These are phyloP conservation scores for Achlya flavicornis DNA, from an alignment of 2,888 invertebrate species.

Conservation along the genomic window DNA sequence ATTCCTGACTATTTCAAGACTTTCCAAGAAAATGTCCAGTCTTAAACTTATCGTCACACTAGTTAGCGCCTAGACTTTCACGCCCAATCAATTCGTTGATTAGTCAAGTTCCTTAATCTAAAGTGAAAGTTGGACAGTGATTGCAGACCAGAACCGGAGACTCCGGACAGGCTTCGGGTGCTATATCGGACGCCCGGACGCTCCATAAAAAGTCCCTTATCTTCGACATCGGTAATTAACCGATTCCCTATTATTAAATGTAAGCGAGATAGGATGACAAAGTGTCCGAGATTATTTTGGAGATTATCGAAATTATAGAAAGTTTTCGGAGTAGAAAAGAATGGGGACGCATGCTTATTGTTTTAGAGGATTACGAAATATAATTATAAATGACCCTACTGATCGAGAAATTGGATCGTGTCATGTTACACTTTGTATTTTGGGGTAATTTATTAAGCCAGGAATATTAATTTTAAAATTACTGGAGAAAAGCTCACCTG, in stretches of 20 bases:
- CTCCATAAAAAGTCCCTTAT: constrained; percentile 9
- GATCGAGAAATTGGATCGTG: not conserved
- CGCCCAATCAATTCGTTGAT: not conserved
- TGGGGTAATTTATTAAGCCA: not conserved
- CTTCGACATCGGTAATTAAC: constrained; percentile 47
- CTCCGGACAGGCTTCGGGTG: constrained; percentile 27
- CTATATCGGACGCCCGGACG: constrained; percentile 31
- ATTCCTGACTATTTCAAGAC: not conserved
- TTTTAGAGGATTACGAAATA: constrained; percentile 8
- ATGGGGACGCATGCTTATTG: not conserved
- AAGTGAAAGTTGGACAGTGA: constrained; percentile 33
- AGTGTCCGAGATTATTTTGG: constrained; percentile 27
- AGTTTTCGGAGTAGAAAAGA: constrained; percentile 13
- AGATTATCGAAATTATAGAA: constrained; percentile 31
- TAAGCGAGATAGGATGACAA: constrained; percentile 28
- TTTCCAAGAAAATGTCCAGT: not conserved
- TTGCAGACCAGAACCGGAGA: constrained; percentile 7
- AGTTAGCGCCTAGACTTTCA: not conserved
- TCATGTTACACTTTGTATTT: not conserved
- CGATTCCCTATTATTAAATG: constrained; percentile 33
- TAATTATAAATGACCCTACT: not conserved
- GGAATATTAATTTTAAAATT: no score
- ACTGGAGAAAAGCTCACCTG: no score
- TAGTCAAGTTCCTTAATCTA: constrained; percentile 19
- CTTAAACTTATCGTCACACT: not conserved